Base-by-base conservation (phyloP, 2,113 vertebrate genomes). In the Daphoenositta chrysoptera region DNA sequence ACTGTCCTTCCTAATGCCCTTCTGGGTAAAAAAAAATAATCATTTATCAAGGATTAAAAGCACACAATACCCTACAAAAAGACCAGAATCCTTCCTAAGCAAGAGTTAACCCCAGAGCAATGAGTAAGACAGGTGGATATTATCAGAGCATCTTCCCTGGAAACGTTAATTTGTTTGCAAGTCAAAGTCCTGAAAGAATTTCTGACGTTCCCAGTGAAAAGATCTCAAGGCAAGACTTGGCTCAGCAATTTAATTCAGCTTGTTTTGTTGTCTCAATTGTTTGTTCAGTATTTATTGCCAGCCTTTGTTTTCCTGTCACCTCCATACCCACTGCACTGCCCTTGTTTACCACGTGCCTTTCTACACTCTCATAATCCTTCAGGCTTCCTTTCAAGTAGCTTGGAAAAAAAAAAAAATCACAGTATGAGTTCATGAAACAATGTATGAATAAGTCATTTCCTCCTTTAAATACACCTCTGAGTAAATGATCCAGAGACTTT, bases 371-470 rank as follows among this genome's bases (percentile, higher is more conserved):
- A 37, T 31, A 72, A 83, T 77, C 93, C 76, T 85, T 50, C 79
- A 73, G 73, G 68, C 23, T 94, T 83, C 68, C 87, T 95, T 84
- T 80, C 53, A 70, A 94, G 64, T n/a, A 90, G 42, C 70, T 85
- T 45, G 48, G 40, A 37, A 40, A 35, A 30, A n/a, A 35, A 23
- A 75, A 45, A 35, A 79, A 24, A 80, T 78, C 68, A 60, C 77
- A 97, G 91, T 84, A 68, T 48, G 83, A 94, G 70, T 85, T 91
- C 87, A 71, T 91, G 82, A 95, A 94, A 96, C 88, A 84, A 63
- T 82, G 73, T 72, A 92, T 93, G 91, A 94, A 92, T 96, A 97
- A 97, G 65, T 97, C 85, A 96, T 94, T 95, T 96, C 79, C 90
- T 95, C 58, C 84, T 94, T 98, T 96, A 91, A 94, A 96, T 96